These are phyloP conservation scores for Drosophila santomea DNA, from an alignment of 1,140 invertebrate species.

Conservation along the genomic window DNA sequence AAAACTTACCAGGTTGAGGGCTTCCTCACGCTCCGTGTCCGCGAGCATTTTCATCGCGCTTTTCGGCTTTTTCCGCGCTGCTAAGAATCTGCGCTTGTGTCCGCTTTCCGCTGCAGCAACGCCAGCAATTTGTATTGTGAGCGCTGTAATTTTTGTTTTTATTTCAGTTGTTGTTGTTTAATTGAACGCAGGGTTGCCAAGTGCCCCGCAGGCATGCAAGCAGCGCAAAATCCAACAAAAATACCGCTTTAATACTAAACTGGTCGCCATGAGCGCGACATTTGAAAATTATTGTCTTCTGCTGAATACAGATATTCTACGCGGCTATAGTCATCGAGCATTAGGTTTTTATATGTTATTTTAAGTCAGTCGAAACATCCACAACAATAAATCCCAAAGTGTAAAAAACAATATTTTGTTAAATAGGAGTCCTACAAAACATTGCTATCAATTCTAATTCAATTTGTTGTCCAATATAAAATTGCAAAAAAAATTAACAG, in stretches of 20 bases:
- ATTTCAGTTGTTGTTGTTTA: constrained; percentile 45
- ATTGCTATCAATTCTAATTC: too few species aligned
- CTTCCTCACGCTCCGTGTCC: constrained; percentile 93
- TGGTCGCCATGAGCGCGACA: neutral
- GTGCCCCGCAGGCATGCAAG: neutral
- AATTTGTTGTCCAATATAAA: too few species aligned
- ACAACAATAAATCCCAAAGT: too few species aligned
- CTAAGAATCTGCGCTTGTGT: constrained; percentile 70
- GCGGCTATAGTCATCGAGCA: too few species aligned
- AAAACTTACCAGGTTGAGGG: constrained; percentile 90
- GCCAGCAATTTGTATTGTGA: constrained; percentile 72
- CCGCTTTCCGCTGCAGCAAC: constrained; percentile 54
- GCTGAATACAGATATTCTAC: too few species aligned
- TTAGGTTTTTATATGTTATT: too few species aligned
- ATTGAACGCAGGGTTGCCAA: constrained; percentile 6
- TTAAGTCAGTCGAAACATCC: too few species aligned
- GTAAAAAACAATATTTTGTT: too few species aligned
- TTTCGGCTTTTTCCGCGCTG: constrained; percentile 76
- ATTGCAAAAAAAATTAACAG: too few species aligned
- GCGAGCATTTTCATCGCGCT: constrained; percentile 86
- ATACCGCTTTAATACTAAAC: constrained; percentile 1
- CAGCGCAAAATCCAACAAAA: neutral
- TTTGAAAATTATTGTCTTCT: neutral
- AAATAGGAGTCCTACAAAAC: too few species aligned
- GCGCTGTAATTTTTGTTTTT: constrained; percentile 71